These are phyloP conservation scores for Gambusia holbrooki DNA, from an alignment of 2,113 vertebrate species.

Conservation along the genomic window DNA sequence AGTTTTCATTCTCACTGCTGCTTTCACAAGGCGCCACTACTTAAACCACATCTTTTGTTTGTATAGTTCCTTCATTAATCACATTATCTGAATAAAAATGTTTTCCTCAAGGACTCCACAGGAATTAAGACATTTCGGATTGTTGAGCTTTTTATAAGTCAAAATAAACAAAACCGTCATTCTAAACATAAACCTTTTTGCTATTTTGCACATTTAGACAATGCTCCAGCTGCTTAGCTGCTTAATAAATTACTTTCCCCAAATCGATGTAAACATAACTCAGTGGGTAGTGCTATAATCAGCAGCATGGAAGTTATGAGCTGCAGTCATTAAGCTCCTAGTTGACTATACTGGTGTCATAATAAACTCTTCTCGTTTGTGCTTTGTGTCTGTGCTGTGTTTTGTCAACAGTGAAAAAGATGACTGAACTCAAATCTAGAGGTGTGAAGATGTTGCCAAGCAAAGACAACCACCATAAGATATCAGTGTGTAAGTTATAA, in stretches of 20 bases:
- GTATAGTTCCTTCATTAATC: background rate
- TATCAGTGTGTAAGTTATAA: slow-evolving; percentile 94
- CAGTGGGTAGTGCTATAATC: background rate
- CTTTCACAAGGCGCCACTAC: slow-evolving; percentile 22
- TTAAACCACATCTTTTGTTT: slow-evolving; percentile 13
- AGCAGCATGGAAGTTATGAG: background rate
- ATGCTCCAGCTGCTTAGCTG: background rate
- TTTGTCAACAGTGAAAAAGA: slow-evolving; percentile 91
- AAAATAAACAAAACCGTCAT: background rate
- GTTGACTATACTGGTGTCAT: background rate
- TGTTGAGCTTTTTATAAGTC: background rate
- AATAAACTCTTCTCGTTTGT: background rate
- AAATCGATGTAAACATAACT: slow-evolving; percentile 7
- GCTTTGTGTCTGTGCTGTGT: slow-evolving; percentile 1
- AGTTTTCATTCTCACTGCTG: background rate
- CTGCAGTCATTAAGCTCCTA: slow-evolving; percentile 1
- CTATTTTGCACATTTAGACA: background rate
- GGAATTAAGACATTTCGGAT: background rate
- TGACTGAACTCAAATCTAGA: slow-evolving; percentile 96
- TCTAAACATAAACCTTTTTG: background rate
- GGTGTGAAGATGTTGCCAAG: slow-evolving; percentile 98
- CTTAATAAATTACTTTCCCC: background rate
- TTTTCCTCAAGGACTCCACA: background rate
- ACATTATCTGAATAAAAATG: background rate
- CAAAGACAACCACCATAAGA: slow-evolving; percentile 98